Evolutionary conservation across 2,113 vertebrate genomes (phyloP), one percentile per base, ranked within the genome.

Genomic region (Corythoichthys intestinalis): DNA sequence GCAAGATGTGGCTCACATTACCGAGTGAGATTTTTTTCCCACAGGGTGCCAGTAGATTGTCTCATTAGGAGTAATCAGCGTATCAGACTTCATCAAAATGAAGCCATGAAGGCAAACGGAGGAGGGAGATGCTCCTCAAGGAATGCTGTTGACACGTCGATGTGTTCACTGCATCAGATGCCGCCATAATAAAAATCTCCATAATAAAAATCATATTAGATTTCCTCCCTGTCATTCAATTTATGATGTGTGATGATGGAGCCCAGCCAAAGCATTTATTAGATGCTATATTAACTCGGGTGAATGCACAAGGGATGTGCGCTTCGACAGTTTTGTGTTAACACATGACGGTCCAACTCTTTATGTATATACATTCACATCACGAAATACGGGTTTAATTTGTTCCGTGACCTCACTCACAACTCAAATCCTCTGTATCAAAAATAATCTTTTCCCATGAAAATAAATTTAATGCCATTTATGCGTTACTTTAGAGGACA

Each of bases 21-120:
- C 35, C 12, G 2, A 58, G 12, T 37, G 34, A 4, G 34, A 2
- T 58, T 35, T 58, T 62, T 78, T 71, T 67, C 63, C 76, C 70
- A 69, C 75, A 63, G 76, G 61, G 68, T 4, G 67, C 74, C 66
- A 10, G 66, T 67, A 77, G 78, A 83, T 82, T 76, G 66, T 65
- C 81, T 81, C 80, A 76, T 84, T 82, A 86, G 58, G 68, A 57
- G 54, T 75, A 79, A 85, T 85, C 70, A 67, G 67, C 67, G 52
- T 66, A 65, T 73, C 80, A 79, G 70, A 67, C 78, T 75, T 78
- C 70, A 81, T 83, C 70, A 72, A 75, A 85, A 81, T 38, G 8
- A 75, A 39, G 60, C 56, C 63, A 63, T 76, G 73, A 74, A 70
- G 66, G 9, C 44, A 65, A 78, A 60, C 67, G 37, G 6, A 6